Base-by-base conservation (phyloP, 2,888 invertebrate genomes). In the Strigamia maritima region DNA sequence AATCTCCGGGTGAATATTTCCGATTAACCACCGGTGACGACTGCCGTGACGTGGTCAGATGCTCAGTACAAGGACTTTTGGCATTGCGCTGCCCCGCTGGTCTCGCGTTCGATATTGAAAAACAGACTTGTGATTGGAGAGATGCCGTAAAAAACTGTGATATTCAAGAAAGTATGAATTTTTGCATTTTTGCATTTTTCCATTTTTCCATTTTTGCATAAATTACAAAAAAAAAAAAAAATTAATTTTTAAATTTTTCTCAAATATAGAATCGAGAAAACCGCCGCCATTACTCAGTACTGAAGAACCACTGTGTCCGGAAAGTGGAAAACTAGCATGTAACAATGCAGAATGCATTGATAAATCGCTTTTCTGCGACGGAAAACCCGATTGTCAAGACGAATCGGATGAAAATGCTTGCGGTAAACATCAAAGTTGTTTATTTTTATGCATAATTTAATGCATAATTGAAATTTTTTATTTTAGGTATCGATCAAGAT, bases 1-100 rank as follows among this genome's bases (percentile, higher is more conserved):
- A 94, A 89, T 95, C 94, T 88, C 95, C 95, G 78, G 95, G 95
- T 82, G 95, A 95, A 88, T 95, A 95, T 95, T 95, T 96, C 89
- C 91, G 95, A 85, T 89, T 95, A 85, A 93, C 93, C 81, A 91
- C 93, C 81, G 94, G 94, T 83, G 95, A 95, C 88, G 93, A 93
- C 87, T 96, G 95, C 87, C 92, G 95, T 86, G 95, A 95, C 89
- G 95, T 95, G 86, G 95, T 95, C 86, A 95, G 95, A 88, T 95
- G 95, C 88, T 86, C 86, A 7, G 79, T 79, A 82, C 87, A 94
- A 93, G 95, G 95, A 85, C 91, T 95, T 77, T 94, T 95, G 90
- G 95, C 94, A 35, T 94, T 95, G 85, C 91, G 95, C 86, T 95
- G 95, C 86, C 95, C 95, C 65, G 94, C 95, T 79, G 95, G 95